A percentile compares a stretch with the other conserved stretches of the same genome.
Evolutionary conservation across 1,140 invertebrate genomes (phyloP).

Genomic region (Pseudomyrmex sp.): DNA sequence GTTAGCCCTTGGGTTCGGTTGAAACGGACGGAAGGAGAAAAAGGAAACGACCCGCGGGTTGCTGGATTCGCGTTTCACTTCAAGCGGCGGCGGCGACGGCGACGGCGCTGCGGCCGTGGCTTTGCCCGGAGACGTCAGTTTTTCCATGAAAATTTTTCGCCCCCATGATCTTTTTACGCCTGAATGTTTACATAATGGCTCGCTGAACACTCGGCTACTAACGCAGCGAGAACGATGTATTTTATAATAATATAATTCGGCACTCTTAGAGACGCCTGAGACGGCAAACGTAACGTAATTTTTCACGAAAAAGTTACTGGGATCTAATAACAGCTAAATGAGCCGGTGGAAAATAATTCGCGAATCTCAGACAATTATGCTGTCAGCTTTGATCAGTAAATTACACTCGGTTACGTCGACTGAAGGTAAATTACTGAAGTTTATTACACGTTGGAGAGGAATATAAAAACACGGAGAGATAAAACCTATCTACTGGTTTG

Average conservation of each 20-base stretch:
- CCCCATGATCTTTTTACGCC: conserved; percentile 66
- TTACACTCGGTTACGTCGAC: not conserved
- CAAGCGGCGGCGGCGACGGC: conserved; percentile 57
- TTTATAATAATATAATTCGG: conserved; percentile 77
- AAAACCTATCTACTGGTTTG: not conserved
- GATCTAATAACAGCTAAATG: conserved; percentile 9
- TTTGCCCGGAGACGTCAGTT: conserved; percentile 34
- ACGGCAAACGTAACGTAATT: conserved; percentile 2
- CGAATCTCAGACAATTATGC: not conserved
- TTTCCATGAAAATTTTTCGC: conserved; percentile 66
- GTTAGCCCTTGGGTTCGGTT: conserved; percentile 61
- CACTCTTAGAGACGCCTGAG: conserved; percentile 20
- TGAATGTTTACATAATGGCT: conserved; percentile 80
- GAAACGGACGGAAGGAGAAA: conserved; percentile 63
- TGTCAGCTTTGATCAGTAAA: conserved; percentile 5
- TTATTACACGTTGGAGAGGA: not conserved
- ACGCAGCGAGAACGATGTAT: conserved; percentile 78
- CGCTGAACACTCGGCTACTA: conserved; percentile 73
- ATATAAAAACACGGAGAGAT: not conserved
- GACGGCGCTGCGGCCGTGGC: conserved; percentile 35
- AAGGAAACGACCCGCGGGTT: conserved; percentile 56
- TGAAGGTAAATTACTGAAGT: not conserved
- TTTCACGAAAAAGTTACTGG: conserved; percentile 10
- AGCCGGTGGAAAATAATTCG: conserved; percentile 5
- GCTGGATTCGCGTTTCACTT: conserved; percentile 49